phyloP scores from a whole-genome alignment of 2,113 vertebrate species.

The Psittacara wagleri region DNA sequence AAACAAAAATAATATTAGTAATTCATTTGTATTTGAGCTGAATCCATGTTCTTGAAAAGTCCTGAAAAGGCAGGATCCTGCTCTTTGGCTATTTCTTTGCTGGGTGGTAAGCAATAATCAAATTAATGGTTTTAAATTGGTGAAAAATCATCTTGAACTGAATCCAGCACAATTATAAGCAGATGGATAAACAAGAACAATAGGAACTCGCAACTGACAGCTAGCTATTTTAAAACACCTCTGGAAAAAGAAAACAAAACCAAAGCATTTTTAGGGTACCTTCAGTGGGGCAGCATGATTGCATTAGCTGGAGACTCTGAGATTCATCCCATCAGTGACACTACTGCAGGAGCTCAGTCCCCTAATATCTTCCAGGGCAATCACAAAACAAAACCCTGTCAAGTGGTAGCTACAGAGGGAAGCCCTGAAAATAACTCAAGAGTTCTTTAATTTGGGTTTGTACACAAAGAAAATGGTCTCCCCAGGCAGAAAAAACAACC shows the following conservation, averaged over 20 bases:
- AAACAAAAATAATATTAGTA: not conserved
- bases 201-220: not conserved
- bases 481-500: not conserved
- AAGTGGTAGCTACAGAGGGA: not conserved
- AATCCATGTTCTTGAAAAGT: conserved; percentile 6
- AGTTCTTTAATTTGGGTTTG: not conserved
- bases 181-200: conserved; percentile 11
- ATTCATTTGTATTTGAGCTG: not conserved
- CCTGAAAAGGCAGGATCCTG: not conserved
- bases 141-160: not conserved
- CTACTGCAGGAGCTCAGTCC: not conserved
- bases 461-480: not conserved
- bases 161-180: conserved; percentile 9
- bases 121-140: conserved; percentile 31
- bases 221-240: conserved; percentile 8
- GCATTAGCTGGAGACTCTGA: not conserved
- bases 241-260: not conserved
- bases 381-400: not conserved
- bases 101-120: conserved; percentile 4
- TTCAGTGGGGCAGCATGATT: not conserved
- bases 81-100: not conserved
- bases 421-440: not conserved
- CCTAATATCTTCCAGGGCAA: not conserved
- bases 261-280: not conserved
- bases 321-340: not conserved